Percentiles rank a stretch among this genome's conserved stretches.
These are phyloP conservation scores for Macrosiphum euphorbiae DNA, from an alignment of 2,888 invertebrate genomes.

Conservation along the genomic window DNA sequence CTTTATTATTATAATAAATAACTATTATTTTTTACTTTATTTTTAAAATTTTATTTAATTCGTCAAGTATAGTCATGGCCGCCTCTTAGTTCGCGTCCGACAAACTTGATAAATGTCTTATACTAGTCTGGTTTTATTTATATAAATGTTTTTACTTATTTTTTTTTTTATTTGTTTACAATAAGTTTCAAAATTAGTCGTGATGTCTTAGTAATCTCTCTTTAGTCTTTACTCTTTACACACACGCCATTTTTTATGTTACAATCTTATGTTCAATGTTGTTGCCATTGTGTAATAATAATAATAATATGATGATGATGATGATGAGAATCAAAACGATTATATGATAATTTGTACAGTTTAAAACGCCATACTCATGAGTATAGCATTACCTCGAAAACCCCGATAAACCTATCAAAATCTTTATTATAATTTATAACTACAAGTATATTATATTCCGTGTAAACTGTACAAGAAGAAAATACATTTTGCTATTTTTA, in stretches of 20 bases:
- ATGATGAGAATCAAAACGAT: slow-evolving; percentile 46
- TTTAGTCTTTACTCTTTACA: not conserved
- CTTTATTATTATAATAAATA: slow-evolving; percentile 49
- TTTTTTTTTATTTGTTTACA: slow-evolving; percentile 65
- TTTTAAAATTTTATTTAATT: slow-evolving; percentile 53
- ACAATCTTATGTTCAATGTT: slow-evolving; percentile 25
- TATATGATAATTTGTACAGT: slow-evolving; percentile 25
- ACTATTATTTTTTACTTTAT: slow-evolving; percentile 62
- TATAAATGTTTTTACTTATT: slow-evolving; percentile 29
- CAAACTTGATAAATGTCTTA: slow-evolving; percentile 39
- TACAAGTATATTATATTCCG: not conserved
- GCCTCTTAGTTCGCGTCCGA: not conserved
- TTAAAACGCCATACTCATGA: not conserved
- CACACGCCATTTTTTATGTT: not conserved
- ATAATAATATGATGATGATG: not conserved
- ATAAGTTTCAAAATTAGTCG: slow-evolving; percentile 42
- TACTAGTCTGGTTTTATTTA: slow-evolving; percentile 61
- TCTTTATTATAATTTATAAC: not conserved
- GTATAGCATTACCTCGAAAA: not conserved
- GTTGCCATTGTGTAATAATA: not conserved
- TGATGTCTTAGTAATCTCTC: slow-evolving; percentile 14
- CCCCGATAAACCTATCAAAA: not conserved
- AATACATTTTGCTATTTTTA: slow-evolving; percentile 11
- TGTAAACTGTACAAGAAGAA: not conserved
- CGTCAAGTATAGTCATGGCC: slow-evolving; percentile 40